Conservation (phyloP, 2,113 vertebrate genomes). For the Ceuthmochares aereus region DNA sequence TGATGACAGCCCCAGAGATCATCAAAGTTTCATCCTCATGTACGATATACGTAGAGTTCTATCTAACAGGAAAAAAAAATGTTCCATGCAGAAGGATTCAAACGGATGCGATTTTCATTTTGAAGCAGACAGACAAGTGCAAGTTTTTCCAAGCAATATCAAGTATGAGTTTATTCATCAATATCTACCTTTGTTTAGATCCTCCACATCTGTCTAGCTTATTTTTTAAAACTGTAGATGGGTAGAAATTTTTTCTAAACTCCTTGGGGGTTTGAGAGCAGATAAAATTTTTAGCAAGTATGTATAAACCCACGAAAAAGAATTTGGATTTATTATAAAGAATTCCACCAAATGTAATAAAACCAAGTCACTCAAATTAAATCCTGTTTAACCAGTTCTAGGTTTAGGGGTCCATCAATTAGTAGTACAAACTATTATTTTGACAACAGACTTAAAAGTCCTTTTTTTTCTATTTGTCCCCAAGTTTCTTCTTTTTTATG, state of each 20-base stretch:
- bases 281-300: not conserved
- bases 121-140: not conserved
- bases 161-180: not conserved
- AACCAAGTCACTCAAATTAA: not conserved
- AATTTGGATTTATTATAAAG: not conserved
- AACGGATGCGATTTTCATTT: not conserved
- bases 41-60: not conserved
- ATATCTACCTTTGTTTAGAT: not conserved
- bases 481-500: not conserved
- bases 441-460: not conserved
- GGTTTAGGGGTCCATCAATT: not conserved
- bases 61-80: not conserved
- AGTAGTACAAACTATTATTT: not conserved
- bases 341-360: not conserved
- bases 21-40: not conserved
- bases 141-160: not conserved
- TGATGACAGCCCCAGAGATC: not conserved
- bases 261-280: not conserved
- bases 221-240: not conserved
- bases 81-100: not conserved
- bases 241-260: not conserved
- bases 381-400: not conserved
- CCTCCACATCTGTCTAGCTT: not conserved
- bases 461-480: rapidly evolving
- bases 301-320: not conserved